Base-by-base conservation (phyloP, 37 sponge, comb jelly and placozoan species). In the Haliclona indistincta region DNA sequence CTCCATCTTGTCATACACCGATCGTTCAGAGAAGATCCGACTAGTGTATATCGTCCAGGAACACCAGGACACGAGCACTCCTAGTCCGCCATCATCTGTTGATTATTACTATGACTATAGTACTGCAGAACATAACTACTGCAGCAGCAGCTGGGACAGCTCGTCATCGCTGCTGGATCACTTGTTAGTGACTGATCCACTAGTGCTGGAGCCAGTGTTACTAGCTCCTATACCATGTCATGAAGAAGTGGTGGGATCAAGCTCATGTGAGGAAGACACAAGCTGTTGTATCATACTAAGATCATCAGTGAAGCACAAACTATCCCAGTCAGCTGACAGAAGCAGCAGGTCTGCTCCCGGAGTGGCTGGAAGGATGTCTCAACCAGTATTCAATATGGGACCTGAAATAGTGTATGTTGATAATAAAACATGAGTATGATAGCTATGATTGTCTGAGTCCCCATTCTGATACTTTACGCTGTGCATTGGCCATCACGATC, bases 401-500 rank as follows among this genome's bases (percentile, higher is more conserved):
- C 85, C 85, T 10, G 85, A 84, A 41, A 70, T 84, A 30, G 75
- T 82, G n/a, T 82, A 64, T 54, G 22, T 64, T 47, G 13, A 47
- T 47, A 47, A 47, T 47, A 47, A 47, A 47, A 47, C 13, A 47
- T 47, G 8, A 47, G 13, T 47, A 47, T 17, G 13, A 47, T 13
- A 17, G 13, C 13, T 47, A 17, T 61, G 8, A 3, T 42, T 37
- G 13, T 69, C 97, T 81, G 36, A 94, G 67, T 1, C 99, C 99
- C 81, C 76, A 83, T 47, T 91, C 75, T 23, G 99, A 80, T 13
- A 94, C 91, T 56, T 89, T 85, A 53, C 85, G 86, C 79, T 98
- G 99, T 13, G 99, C 99, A 39, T 71, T 69, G 13, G 84, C 70
- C 99, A 98, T 98, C 38, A 98, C 95, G 42, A 98, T 83, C 99